Evolutionary conservation across 2,113 vertebrate genomes (phyloP), one percentile per base, ranked within the genome.

Genomic region (Rhea pennata): DNA sequence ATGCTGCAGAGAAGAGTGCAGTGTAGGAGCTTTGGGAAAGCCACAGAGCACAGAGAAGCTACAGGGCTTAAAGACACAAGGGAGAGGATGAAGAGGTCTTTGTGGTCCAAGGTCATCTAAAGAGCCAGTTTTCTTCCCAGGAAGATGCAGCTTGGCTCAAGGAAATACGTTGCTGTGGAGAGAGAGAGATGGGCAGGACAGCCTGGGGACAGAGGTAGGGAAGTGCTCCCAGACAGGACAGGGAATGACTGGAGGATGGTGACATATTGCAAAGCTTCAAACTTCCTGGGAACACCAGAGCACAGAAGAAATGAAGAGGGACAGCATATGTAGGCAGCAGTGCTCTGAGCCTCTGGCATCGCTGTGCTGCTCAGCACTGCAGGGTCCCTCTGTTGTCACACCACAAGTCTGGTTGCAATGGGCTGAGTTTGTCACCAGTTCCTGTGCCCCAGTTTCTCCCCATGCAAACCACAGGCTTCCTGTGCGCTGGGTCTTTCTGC

Each of bases 1-100:
- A 77, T 17, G 9, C 33, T 50, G 65, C 6, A 1, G 72, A 22
- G 17, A 84, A 31, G 79, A 86, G 17, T 20, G 17, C 6, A 1
- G 1, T 14, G 24, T 15, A 39, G 77, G 80, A 46, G 70, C 39
- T 94, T 17, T 2, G 23, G 66, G 80, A 69, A 75, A 84, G 73
- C 39, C 48, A n/a, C 5, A 26, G 81, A 84, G 39, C 39, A 65
- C 29, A 92, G 51, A 59, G 4, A 27, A 73, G 26, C 65, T 75
- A 36, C 0, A 0, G 31, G 22, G 10, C 9, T 31, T 78, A 92
- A 56, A 11, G 14, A 23, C 24, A 51, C 1, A 5, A n/a, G 4
- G 14, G 23, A 15, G 21, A 9, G 39, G 7, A 10, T 8, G 31
- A 67, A 15, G 62, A 78, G n/a, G 31, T 19, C 22, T 42, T 26